These are phyloP conservation scores for Marcusenius ussheri DNA, from an alignment of 2,113 vertebrate genomes.

Conservation along the genomic window DNA sequence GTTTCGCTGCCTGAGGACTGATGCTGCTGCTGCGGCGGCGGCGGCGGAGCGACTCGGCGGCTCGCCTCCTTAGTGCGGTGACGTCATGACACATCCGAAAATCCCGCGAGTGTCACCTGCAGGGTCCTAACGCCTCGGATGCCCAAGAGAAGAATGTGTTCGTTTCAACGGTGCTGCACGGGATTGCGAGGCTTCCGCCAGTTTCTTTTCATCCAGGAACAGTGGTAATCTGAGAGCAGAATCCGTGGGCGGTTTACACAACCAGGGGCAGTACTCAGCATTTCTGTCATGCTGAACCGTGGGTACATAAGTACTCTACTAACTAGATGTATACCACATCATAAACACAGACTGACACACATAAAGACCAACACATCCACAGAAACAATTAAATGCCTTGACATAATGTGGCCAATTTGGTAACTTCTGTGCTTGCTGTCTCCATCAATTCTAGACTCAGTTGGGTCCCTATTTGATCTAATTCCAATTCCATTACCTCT, in stretches of 20 bases:
- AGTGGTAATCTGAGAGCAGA: neutral
- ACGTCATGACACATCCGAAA: slow-evolving; percentile 38
- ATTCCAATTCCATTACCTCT: neutral
- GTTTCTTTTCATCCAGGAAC: neutral
- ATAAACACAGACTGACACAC: neutral
- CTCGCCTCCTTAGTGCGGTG: slow-evolving; percentile 18
- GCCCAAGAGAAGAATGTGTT: slow-evolving; percentile 1
- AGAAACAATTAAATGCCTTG: neutral
- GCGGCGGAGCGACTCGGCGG: slow-evolving; percentile 8
- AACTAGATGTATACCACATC: neutral
- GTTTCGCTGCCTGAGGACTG: slow-evolving; percentile 29
- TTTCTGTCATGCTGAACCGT: neutral
- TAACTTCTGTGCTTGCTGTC: neutral
- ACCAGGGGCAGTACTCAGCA: neutral
- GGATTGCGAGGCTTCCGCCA: neutral
- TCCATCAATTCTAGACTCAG: neutral
- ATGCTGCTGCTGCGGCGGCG: slow-evolving; percentile 37
- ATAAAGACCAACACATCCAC: neutral
- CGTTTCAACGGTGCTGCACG: neutral
- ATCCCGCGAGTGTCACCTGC: slow-evolving; percentile 41
- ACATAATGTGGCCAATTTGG: neutral
- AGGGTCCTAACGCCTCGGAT: slow-evolving; percentile 60
- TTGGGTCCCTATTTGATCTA: neutral
- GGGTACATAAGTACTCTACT: neutral
- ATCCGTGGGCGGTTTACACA: neutral